Percentiles rank a stretch among this genome's conserved stretches.
Conservation (phyloP, 1,140 invertebrate genomes). For the Pseudachorutes palmiensis region DNA sequence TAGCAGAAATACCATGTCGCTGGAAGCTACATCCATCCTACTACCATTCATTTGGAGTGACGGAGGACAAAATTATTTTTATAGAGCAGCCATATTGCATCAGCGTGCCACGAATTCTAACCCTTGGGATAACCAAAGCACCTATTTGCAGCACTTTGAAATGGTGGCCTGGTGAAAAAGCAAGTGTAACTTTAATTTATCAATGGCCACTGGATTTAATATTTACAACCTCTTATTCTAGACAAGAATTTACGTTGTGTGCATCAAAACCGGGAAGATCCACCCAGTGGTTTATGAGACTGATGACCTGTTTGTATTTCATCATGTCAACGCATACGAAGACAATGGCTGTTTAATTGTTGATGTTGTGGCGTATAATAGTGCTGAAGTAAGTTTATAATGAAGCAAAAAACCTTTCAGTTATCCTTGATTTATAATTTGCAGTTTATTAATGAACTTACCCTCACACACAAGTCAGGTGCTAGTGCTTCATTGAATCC, state of each 20-base stretch:
- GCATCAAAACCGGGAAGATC: background rate
- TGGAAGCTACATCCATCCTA: slow-evolving; percentile 44
- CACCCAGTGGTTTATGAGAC: slow-evolving; percentile 12
- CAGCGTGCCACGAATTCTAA: slow-evolving; percentile 43
- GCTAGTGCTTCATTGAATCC: no score
- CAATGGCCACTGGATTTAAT: background rate
- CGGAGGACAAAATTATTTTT: slow-evolving; percentile 48
- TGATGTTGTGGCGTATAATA: slow-evolving; percentile 38
- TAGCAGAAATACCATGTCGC: slow-evolving; percentile 41
- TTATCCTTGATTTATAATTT: background rate
- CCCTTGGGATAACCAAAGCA: slow-evolving; percentile 15
- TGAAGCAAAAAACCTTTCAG: background rate
- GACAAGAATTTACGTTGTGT: background rate
- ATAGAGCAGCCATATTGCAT: slow-evolving; percentile 46
- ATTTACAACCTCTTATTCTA: background rate
- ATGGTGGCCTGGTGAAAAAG: background rate
- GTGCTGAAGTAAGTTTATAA: slow-evolving; percentile 27
- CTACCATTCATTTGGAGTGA: slow-evolving; percentile 51
- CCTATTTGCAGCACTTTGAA: background rate
- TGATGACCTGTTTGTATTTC: slow-evolving; percentile 49
- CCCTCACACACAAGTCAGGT: no score
- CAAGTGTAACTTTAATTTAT: background rate
- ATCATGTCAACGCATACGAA: slow-evolving; percentile 52
- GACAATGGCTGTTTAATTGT: slow-evolving; percentile 43
- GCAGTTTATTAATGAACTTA: slow-evolving; percentile 9